These are phyloP conservation scores for Sapayoa aenigma DNA, from an alignment of 2,113 vertebrate species.

Conservation along the genomic window DNA sequence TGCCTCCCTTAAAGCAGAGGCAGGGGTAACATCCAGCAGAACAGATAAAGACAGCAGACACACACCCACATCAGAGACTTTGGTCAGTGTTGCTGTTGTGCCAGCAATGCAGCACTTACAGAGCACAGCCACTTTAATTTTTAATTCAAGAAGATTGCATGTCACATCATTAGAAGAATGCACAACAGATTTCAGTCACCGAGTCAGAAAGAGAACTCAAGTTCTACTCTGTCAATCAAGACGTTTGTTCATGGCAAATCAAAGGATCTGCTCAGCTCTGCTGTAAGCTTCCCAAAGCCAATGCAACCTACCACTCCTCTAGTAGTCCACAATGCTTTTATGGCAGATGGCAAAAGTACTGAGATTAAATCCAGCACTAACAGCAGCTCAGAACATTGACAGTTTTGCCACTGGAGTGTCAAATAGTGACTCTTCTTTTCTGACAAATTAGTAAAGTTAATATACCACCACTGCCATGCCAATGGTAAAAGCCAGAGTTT, in stretches of 20 bases:
- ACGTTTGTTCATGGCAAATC: neutral
- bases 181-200: neutral
- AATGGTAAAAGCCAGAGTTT: neutral
- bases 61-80: neutral
- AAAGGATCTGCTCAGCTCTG: neutral
- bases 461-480: neutral
- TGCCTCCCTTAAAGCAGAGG: neutral
- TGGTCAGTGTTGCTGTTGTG: neutral
- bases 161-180: neutral
- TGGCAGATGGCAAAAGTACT: neutral
- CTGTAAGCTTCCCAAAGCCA: neutral
- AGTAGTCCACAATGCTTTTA: neutral
- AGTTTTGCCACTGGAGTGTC: neutral
- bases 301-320: neutral
- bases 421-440: neutral
- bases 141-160: neutral
- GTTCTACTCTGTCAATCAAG: neutral
- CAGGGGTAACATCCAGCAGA: neutral
- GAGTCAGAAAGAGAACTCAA: neutral
- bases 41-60: neutral
- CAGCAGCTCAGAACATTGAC: neutral
- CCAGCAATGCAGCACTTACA: neutral
- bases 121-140: neutral
- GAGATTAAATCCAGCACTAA: neutral
- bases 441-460: neutral